Conservation (phyloP, 2,113 vertebrate genomes). For the Formicarius rufipectus region DNA sequence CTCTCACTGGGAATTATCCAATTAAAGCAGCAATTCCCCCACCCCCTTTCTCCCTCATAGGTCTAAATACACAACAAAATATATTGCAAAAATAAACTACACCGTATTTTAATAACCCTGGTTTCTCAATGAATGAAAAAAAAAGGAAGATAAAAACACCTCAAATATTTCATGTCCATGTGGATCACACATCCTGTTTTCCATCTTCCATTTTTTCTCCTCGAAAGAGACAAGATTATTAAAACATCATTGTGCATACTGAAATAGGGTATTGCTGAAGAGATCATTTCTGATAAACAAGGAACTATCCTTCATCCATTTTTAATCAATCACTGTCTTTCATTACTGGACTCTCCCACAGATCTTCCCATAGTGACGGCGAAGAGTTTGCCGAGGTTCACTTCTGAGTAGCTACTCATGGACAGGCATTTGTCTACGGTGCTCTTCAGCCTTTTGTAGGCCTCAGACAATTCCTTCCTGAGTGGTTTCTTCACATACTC, state of each 20-base stretch:
- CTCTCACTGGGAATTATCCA: conserved; percentile 74
- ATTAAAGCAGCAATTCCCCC: conserved; percentile 71
- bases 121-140: background rate
- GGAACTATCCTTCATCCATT: background rate
- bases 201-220: background rate
- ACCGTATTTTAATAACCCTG: conserved; percentile 11
- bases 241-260: background rate
- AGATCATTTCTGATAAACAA: background rate
- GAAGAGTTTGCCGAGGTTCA: conserved; percentile 93
- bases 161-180: accelerated
- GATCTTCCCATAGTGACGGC: conserved; percentile 28
- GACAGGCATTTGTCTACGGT: conserved; percentile 84
- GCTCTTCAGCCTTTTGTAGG: conserved; percentile 86
- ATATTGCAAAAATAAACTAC: conserved; percentile 15
- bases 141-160: background rate
- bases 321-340: background rate
- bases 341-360: background rate
- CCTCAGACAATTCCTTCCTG: conserved; percentile 38
- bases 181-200: background rate
- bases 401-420: conserved; percentile 89
- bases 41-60: conserved; percentile 54
- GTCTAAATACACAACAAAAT: conserved; percentile 46
- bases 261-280: background rate
- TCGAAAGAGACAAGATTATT: background rate
- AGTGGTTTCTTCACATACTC: conserved; percentile 44